Conservation (phyloP, 1,140 invertebrate species). For the Trichogramma pretiosum region DNA sequence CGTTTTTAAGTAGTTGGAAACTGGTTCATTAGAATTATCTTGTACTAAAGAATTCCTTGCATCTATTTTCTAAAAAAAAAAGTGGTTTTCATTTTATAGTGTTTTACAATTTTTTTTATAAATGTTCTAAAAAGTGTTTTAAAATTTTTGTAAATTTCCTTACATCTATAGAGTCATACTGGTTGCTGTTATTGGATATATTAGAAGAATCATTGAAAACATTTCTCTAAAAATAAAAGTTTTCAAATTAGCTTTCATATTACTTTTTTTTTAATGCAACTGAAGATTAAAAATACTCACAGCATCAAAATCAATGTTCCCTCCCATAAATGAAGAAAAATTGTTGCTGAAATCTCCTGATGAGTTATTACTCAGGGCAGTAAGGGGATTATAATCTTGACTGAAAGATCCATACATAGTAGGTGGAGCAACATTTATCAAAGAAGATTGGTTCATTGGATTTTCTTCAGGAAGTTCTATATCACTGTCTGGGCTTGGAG, state of each 20-base stretch:
- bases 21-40: slow-evolving; percentile 33
- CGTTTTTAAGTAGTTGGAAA: slow-evolving; percentile 41
- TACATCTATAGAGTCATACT: slow-evolving; percentile 38
- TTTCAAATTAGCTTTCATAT: slow-evolving; percentile 1
- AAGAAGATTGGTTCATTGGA: slow-evolving; percentile 29
- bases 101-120: neutral
- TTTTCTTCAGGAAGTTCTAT: slow-evolving; percentile 56
- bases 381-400: slow-evolving; percentile 38
- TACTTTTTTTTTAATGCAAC: neutral
- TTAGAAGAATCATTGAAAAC: slow-evolving; percentile 36
- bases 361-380: slow-evolving; percentile 30
- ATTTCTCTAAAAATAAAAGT: slow-evolving; percentile 33
- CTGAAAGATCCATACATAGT: slow-evolving; percentile 40
- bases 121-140: neutral
- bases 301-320: slow-evolving; percentile 43
- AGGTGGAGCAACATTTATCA: slow-evolving; percentile 37
- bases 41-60: slow-evolving; percentile 23
- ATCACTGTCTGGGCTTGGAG: slow-evolving; percentile 72
- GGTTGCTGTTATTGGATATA: slow-evolving; percentile 30
- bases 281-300: slow-evolving; percentile 21
- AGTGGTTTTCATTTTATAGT: neutral
- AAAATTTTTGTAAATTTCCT: neutral
- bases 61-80: neutral
- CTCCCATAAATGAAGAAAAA: slow-evolving; percentile 43
- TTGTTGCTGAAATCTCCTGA: slow-evolving; percentile 38